A percentile compares a stretch with the other conserved stretches of the same genome.
phyloP scores from a whole-genome alignment of 1,140 invertebrate species.

The Ips nitidus region DNA sequence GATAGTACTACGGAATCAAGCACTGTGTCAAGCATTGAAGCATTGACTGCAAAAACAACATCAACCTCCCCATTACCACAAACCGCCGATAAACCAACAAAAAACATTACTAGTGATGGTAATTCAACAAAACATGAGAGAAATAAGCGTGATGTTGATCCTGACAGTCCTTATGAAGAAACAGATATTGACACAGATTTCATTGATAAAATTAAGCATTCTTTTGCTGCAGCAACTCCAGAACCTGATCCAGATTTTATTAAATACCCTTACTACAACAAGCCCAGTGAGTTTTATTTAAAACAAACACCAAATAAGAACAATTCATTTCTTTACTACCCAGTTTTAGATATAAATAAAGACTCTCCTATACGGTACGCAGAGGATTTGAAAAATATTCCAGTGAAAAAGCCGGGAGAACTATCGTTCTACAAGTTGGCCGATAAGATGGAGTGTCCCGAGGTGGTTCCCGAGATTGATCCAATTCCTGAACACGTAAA shows the following conservation, averaged over 20 bases:
- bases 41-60: conserved; percentile 1
- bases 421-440: conserved; percentile 63
- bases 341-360: conserved; percentile 46
- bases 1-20: conserved; percentile 19
- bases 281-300: conserved; percentile 11
- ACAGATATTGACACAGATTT: conserved; percentile 24
- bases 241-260: conserved; percentile 6
- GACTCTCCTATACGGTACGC: conserved; percentile 63
- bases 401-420: conserved; percentile 57
- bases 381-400: conserved; percentile 59
- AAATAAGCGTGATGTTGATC: conserved; percentile 10
- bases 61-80: not conserved
- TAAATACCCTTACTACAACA: conserved; percentile 45
- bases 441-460: conserved; percentile 53
- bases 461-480: conserved; percentile 56
- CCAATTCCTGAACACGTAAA: conserved; percentile 58
- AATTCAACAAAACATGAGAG: conserved; percentile 1
- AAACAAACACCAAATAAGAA: conserved; percentile 1
- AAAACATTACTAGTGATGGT: not conserved
- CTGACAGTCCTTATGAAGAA: conserved; percentile 11
- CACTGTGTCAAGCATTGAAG: conserved; percentile 10
- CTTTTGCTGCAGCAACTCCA: conserved; percentile 6
- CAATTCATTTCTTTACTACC: not conserved
- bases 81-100: not conserved
- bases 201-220: conserved; percentile 33